Conservation (phyloP, 2,113 vertebrate genomes). For the Hystrix cristata region DNA sequence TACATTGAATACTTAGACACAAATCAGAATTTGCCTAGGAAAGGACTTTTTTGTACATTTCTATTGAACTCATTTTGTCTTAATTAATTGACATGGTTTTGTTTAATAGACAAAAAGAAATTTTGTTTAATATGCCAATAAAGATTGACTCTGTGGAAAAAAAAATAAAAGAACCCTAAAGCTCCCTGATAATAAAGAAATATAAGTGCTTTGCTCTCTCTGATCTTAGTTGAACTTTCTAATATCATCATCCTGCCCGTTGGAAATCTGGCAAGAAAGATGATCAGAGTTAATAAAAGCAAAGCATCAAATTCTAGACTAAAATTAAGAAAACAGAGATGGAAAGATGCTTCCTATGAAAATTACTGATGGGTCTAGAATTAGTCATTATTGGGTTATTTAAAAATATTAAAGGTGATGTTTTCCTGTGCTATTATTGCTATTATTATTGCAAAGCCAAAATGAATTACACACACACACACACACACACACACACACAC, state of each 20-base stretch:
- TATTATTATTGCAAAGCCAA: not conserved
- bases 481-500: slow-evolving; percentile 13
- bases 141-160: not conserved
- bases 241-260: not conserved
- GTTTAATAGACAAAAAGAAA: not conserved
- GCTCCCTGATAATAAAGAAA: not conserved
- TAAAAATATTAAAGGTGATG: slow-evolving; percentile 30
- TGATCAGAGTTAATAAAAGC: slow-evolving; percentile 45
- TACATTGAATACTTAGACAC: not conserved
- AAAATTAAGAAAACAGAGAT: slow-evolving; percentile 1
- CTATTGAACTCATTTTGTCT: slow-evolving; percentile 35
- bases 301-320: not conserved
- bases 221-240: slow-evolving; percentile 38
- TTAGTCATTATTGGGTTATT: not conserved
- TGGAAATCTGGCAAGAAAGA: not conserved
- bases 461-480: slow-evolving; percentile 6
- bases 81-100: slow-evolving; percentile 39
- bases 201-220: not conserved
- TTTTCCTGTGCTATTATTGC: not conserved
- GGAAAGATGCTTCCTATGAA: not conserved
- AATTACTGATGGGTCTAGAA: not conserved
- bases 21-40: not conserved
- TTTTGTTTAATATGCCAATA: slow-evolving; percentile 27
- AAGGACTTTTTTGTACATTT: not conserved
- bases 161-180: not conserved